Base-by-base conservation (phyloP, 2,888 invertebrate genomes). In the Hyppa rectilinea region DNA sequence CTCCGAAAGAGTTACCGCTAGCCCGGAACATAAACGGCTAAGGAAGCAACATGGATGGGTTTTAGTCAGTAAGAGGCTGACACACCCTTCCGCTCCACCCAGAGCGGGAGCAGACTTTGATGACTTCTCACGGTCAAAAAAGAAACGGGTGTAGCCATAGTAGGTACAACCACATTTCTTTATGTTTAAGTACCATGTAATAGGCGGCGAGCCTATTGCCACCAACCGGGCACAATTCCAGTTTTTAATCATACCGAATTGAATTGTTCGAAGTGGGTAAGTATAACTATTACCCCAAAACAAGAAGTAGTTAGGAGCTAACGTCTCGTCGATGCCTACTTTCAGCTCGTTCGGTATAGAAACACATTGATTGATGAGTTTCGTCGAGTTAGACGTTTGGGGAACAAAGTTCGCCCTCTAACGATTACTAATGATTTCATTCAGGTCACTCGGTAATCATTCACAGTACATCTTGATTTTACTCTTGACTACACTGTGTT, bases 361-460 rank as follows among this genome's bases (percentile, higher is more conserved):
- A 62, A 75, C 82, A 72, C 65, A 36, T 82, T 92, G 92, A 92
- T 92, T 89, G 91, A 92, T 92, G 87, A 82, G 80, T 82, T 85
- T 72, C 40, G 47, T 47, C 50, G 69, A 84, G 81, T 84, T 85
- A 77, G 85, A 82, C 78, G 85, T 81, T 84, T 59, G 74, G 78
- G 75, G 85, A 89, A 91, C 90, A 87, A 91, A 91, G 88, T 92
- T 90, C 81, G 82, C 74, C 80, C 78, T 83, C 87, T 92, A 91
- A 92, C 91, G 90, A 90, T 91, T 90, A 91, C 92, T 92, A 92
- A 92, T 92, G 91, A 91, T 90, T 83, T 85, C 83, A 86, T 85
- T 75, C 73, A 77, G 75, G 83, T 76, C 80, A 80, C 73, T 79
- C 78, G 73, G 81, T 52, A 77, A 85, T 80, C 70, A 73, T 84